phyloP scores from a whole-genome alignment of 2,888 invertebrate species.

The Ceramica pisi region DNA sequence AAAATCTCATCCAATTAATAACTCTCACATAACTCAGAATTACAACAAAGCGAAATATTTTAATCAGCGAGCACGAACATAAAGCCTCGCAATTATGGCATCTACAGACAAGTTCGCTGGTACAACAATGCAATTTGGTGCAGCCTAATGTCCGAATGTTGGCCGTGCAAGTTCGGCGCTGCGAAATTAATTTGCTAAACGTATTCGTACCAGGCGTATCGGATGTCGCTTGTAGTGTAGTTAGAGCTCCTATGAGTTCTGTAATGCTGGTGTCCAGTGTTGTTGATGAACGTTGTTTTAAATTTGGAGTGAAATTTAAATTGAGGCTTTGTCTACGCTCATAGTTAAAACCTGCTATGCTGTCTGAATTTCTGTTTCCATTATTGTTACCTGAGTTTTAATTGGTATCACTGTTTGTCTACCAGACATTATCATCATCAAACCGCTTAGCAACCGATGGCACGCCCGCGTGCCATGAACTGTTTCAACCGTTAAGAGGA shows the following conservation, averaged over 20 bases:
- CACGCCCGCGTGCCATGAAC: no score
- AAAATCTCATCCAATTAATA: constrained; percentile 11
- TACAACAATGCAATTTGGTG: constrained; percentile 78
- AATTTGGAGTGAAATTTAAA: constrained; percentile 23
- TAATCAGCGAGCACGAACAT: constrained; percentile 48
- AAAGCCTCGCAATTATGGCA: constrained; percentile 59
- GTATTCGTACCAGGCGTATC: constrained; percentile 62
- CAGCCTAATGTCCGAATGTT: constrained; percentile 76
- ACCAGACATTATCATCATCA: not conserved
- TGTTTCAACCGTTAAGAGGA: no score
- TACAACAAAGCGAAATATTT: constrained; percentile 53
- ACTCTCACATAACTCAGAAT: constrained; percentile 22
- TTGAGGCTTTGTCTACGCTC: not conserved
- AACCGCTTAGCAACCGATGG: no score
- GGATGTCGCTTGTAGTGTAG: constrained; percentile 67
- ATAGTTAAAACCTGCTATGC: no score
- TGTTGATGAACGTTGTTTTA: constrained; percentile 22
- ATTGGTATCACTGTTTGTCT: no score
- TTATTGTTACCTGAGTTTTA: not conserved
- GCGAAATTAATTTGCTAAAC: constrained; percentile 72
- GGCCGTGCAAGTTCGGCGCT: constrained; percentile 70
- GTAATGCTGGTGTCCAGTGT: constrained; percentile 27
- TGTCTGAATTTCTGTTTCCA: not conserved
- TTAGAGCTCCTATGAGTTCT: constrained; percentile 62
- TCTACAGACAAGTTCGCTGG: constrained; percentile 61